phyloP scores from a whole-genome alignment of 2,797 vertebrate species.

The Nasua narica region DNA sequence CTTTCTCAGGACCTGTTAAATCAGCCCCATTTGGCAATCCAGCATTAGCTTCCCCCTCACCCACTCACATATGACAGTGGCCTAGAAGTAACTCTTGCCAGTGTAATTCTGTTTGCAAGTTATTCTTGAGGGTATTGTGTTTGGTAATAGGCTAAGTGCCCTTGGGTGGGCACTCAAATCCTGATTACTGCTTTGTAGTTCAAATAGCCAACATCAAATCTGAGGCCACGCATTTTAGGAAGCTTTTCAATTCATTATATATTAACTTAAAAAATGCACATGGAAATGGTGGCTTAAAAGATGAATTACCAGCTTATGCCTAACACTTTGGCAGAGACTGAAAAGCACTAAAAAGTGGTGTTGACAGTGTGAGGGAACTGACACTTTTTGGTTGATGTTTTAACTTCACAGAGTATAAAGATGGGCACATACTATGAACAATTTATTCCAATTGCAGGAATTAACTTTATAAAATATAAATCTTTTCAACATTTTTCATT shows the following conservation, averaged over 20 bases:
- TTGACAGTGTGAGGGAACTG: conserved; percentile 30
- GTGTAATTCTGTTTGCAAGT: neutral
- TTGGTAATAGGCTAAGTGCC: neutral
- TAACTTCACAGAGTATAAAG: conserved; percentile 38
- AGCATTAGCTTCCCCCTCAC: neutral
- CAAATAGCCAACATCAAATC: neutral
- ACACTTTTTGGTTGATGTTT: conserved; percentile 46
- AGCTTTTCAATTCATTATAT: conserved; percentile 43
- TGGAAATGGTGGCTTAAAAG: conserved; percentile 47
- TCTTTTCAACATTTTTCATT: conserved; percentile 27
- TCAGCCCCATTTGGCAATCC: neutral
- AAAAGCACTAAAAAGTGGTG: conserved; percentile 31
- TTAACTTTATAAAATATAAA: conserved; percentile 40
- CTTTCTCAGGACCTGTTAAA: neutral
- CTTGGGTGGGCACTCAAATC: neutral
- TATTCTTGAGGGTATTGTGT: neutral
- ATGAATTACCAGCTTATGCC: conserved; percentile 24
- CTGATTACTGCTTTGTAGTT: neutral
- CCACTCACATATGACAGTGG: neutral
- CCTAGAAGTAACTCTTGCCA: neutral
- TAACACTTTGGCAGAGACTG: conserved; percentile 40
- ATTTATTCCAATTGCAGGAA: conserved; percentile 25
- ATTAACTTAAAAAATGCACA: conserved; percentile 49
- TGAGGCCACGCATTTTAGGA: conserved; percentile 2
- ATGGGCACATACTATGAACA: neutral